These are phyloP conservation scores for Etheostoma nigrum DNA, from an alignment of 2,797 vertebrate species.

Conservation along the genomic window DNA sequence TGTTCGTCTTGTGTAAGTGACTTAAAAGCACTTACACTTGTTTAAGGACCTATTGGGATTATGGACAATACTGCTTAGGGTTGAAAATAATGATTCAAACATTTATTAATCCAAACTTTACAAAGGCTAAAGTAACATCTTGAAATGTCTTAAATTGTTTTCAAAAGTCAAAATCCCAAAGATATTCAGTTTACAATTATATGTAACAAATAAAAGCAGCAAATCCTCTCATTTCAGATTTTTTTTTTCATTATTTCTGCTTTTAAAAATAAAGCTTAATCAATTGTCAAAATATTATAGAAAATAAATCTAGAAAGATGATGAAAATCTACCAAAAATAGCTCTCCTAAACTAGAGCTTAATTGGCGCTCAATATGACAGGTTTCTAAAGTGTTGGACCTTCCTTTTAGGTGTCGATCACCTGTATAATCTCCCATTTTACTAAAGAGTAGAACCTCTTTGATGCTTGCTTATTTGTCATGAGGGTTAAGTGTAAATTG, in stretches of 20 bases:
- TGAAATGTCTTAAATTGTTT: not conserved
- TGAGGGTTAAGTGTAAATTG: not conserved
- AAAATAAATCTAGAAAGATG: conserved; percentile 3
- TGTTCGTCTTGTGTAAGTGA: not conserved
- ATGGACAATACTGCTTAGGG: not conserved
- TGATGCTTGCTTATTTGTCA: conserved; percentile 14
- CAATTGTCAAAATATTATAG: not conserved
- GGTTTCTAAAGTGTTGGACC: conserved; percentile 55
- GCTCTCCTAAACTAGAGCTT: not conserved
- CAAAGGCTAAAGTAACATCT: not conserved
- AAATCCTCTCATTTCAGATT: not conserved
- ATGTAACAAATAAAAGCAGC: not conserved
- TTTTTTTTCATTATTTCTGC: not conserved
- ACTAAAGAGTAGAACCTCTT: conserved; percentile 19
- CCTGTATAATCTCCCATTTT: conserved; percentile 5
- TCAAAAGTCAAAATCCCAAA: not conserved
- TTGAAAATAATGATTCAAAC: not conserved
- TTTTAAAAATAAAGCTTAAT: not conserved
- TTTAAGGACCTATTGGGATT: not conserved
- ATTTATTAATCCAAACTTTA: not conserved
- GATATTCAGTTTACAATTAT: not conserved
- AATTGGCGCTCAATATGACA: conserved; percentile 1
- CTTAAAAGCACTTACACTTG: not conserved
- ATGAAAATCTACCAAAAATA: not conserved
- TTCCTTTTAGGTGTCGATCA: conserved; percentile 57